Evolutionary conservation across 2,888 invertebrate genomes (phyloP), one percentile per base, ranked within the genome.

Genomic region (Galeopsomyia nigrocyanea): DNA sequence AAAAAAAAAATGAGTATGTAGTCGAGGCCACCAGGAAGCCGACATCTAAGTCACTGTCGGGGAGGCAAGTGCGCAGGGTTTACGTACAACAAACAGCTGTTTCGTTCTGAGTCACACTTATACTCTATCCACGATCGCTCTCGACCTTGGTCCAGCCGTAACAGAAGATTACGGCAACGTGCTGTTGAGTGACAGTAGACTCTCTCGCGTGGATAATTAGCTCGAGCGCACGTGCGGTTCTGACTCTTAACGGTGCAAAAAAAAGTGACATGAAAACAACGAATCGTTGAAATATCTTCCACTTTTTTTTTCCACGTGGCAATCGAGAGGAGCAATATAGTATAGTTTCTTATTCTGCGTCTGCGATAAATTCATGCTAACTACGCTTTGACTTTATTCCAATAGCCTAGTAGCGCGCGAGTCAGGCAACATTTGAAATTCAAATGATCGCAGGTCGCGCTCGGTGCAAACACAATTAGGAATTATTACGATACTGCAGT

Each of bases 11-110:
- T 13, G 26, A 26, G 26, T 26, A 26, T 26, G 5, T 78, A 80
- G 79, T 77, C 82, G 83, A 84, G 84, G 84, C 81, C 84, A 82
- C 79, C 83, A 83, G 83, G 84, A 84, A 84, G 82, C 82, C 77
- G 76, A 80, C 82, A 80, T 82, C 81, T 80, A 79, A 81, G 79
- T 80, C 79, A 78, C 78, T 77, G 79, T 14, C 19, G 21, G 16
- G 6, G 26, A n/a, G 62, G 16, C 46, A 39, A 6, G 26, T 13
- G 5, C 16, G 21, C 51, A 39, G 39, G 39, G 17, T 76, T 77
- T 73, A 71, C 77, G 76, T 75, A 79, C 79, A 78, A 80, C 77
- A 75, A 81, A 80, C 82, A 82, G 82, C 82, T 82, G 82, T 79
- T 26, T 81, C 79, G 21, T 56, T 58, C 77, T 80, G 81, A 79